phyloP scores from a whole-genome alignment of 2,113 vertebrate genomes.

The Phaetusa simplex region DNA sequence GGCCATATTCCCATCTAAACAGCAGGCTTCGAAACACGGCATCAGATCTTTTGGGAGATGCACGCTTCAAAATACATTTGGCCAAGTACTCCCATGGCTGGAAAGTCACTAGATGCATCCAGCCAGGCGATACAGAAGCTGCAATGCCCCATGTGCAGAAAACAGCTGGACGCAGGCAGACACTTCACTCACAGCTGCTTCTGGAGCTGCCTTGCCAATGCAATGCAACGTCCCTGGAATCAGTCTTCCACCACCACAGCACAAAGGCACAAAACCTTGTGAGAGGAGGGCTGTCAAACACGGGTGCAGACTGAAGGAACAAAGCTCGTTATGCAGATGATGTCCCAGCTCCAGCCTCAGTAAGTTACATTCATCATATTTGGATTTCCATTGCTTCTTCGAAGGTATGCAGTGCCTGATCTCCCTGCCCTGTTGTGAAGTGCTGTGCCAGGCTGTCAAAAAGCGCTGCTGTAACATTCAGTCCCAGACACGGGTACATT shows the following conservation, averaged over 20 bases:
- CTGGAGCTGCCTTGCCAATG: not conserved
- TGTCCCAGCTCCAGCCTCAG: not conserved
- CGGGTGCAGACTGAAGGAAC: not conserved
- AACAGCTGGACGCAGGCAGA: not conserved
- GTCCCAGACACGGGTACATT: constrained; percentile 32
- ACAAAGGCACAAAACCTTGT: not conserved
- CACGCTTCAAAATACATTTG: not conserved
- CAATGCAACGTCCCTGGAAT: not conserved
- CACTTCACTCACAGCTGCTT: not conserved
- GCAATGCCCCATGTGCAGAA: not conserved
- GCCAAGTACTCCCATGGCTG: not conserved
- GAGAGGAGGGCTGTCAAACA: not conserved
- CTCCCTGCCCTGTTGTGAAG: not conserved
- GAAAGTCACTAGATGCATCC: not conserved
- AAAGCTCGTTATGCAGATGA: not conserved
- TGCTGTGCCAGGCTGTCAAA: not conserved
- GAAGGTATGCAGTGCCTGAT: not conserved
- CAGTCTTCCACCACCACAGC: not conserved
- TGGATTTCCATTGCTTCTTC: not conserved
- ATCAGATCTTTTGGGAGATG: not conserved
- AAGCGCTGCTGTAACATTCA: constrained; percentile 19
- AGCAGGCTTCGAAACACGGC: not conserved
- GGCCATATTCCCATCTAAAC: not conserved
- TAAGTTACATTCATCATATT: not conserved
- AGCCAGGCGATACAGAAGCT: accelerated